Evolutionary conservation across 2,113 vertebrate species (phyloP), one percentile per base, ranked within the genome.

Genomic region (Ceuthmochares aereus): DNA sequence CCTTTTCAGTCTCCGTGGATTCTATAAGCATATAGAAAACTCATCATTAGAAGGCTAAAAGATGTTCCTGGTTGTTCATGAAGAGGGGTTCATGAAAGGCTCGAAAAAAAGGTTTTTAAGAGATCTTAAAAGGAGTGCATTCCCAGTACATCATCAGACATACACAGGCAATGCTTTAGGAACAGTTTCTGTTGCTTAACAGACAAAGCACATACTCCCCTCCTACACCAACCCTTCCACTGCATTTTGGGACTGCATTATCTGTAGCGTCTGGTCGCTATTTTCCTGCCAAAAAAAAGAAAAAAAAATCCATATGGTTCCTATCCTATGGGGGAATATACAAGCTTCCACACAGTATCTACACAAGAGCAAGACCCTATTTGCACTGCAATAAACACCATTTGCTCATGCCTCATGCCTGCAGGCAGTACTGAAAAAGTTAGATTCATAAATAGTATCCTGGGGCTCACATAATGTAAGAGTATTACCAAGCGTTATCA

Each of bases 301-400:
- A 40, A 64, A 79, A 92, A 92, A 86, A 42, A 78, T 86, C 92
- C 94, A 89, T 96, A 93, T 85, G 92, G 78, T 93, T 97, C 74
- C 76, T 89, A 93, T 92, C 90, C 87, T 95, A 77, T 2, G 87
- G 91, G 91, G 92, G 93, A 94, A 94, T 67, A 29, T 87, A 80
- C 86, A 93, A 96, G 90, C 87, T 89, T 89, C 90, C 93, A 58
- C 69, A 96, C 68, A 80, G 93, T 96, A 96, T 90, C 63, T 84
- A 87, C 59, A 96, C 92, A 78, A 87, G 92, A 91, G 63, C 36
- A 58, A 95, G 95, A 92, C 95, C 68, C 74, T 93, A 96, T 98
- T 97, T 98, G 86, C 76, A 77, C 87, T 95, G 94, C 97, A 97
- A 97, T 96, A 96, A 98, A 97, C 82, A 97, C 85, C 62, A 76